A percentile compares a stretch with the other conserved stretches of the same genome.
These are phyloP conservation scores for Picathartes gymnocephalus DNA, from an alignment of 2,113 vertebrate genomes.

Conservation along the genomic window DNA sequence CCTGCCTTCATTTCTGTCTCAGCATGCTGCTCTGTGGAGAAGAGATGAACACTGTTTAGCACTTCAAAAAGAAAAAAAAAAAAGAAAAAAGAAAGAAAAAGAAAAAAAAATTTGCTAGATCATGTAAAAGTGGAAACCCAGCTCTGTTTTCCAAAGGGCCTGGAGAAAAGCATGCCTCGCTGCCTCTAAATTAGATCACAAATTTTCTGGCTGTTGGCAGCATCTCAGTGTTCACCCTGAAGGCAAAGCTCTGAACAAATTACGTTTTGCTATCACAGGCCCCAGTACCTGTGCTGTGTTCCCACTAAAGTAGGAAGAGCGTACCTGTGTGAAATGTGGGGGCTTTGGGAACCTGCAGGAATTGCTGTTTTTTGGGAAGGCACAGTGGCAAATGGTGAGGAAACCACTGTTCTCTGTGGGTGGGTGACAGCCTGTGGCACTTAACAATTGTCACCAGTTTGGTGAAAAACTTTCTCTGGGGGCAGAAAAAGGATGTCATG, in stretches of 20 bases:
- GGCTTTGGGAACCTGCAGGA: background rate
- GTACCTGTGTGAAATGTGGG: background rate
- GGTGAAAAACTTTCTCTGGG: background rate
- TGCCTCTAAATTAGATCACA: conserved; percentile 83
- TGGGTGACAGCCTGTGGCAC: background rate
- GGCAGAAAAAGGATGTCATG: background rate
- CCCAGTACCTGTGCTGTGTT: conserved; percentile 48
- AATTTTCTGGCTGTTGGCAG: conserved; percentile 79
- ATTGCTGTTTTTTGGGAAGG: background rate
- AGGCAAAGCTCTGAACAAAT: conserved; percentile 77
- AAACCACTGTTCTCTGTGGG: background rate
- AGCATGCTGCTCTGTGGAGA: background rate
- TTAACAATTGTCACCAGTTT: background rate
- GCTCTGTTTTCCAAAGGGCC: conserved; percentile 54
- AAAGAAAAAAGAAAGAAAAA: background rate
- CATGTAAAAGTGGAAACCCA: conserved; percentile 18
- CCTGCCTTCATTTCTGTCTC: background rate
- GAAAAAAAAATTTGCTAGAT: background rate
- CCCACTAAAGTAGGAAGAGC: background rate
- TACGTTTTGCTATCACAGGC: conserved; percentile 66
- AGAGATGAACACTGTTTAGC: conserved; percentile 6
- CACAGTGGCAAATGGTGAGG: background rate
- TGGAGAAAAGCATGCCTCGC: conserved; percentile 69
- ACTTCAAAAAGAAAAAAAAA: background rate
- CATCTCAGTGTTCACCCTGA: conserved; percentile 66